Percentiles rank a stretch among this genome's conserved stretches.
These are phyloP conservation scores for Flexamia atlantica DNA, from an alignment of 2,888 invertebrate genomes.

Conservation along the genomic window DNA sequence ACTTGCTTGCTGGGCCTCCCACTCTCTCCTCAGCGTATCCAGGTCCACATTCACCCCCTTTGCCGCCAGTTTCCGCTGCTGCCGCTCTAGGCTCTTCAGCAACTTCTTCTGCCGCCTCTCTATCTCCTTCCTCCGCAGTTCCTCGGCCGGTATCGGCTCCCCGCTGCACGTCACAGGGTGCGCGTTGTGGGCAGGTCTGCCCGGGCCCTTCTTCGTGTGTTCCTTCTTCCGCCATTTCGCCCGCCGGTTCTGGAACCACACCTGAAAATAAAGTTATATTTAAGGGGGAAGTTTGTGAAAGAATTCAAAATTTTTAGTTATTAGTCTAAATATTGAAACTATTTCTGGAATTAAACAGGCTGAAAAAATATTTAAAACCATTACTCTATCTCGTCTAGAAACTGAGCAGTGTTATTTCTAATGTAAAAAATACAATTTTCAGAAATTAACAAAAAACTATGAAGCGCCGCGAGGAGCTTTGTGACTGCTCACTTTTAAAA, in stretches of 20 bases:
- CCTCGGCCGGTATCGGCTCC: conserved; percentile 96
- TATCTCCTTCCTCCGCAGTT: conserved; percentile 90
- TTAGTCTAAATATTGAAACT: too few species aligned
- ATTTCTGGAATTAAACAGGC: too few species aligned
- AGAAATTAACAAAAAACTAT: too few species aligned
- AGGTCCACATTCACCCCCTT: conserved; percentile 94
- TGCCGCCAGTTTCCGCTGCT: conserved; percentile 93
- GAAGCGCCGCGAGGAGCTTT: too few species aligned
- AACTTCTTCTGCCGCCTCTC: conserved; percentile 94
- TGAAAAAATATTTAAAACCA: too few species aligned
- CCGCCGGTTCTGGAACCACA: conserved; percentile 99
- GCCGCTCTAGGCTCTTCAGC: conserved; percentile 93
- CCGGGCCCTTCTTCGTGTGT: conserved; percentile 98
- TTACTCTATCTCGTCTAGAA: too few species aligned
- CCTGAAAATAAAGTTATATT: conserved; percentile 81
- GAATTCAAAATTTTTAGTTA: too few species aligned
- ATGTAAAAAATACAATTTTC: too few species aligned
- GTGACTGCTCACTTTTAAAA: too few species aligned
- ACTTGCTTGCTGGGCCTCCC: conserved; percentile 83
- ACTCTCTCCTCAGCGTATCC: conserved; percentile 90
- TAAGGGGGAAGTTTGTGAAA: too few species aligned
- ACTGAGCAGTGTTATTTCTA: too few species aligned
- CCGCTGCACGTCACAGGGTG: conserved; percentile 99
- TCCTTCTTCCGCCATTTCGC: conserved; percentile 99
- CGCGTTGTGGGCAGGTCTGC: conserved; percentile 98